Conservation (phyloP, 2,113 vertebrate genomes). For the Recurvirostra avosetta region DNA sequence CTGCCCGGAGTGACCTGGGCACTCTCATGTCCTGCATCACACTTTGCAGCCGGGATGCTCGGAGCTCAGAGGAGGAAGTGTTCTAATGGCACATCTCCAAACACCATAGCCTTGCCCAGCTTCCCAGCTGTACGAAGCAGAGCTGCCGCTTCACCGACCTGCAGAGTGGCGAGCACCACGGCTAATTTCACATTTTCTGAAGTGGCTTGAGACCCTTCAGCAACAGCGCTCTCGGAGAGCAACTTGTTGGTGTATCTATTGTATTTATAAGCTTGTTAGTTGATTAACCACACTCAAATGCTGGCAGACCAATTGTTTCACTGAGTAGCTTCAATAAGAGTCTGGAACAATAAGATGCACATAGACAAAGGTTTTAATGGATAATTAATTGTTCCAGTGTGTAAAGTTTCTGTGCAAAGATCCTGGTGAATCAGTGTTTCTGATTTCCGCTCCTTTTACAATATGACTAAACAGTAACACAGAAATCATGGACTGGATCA, state of each 20-base stretch:
- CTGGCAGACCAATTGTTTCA: not conserved
- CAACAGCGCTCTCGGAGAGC: rapidly evolving
- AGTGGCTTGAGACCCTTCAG: not conserved
- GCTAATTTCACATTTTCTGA: not conserved
- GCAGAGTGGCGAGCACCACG: rapidly evolving
- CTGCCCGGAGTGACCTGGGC: rapidly evolving
- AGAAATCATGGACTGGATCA: not conserved
- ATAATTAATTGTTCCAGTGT: slow-evolving; percentile 65
- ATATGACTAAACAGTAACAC: not conserved
- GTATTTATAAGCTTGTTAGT: slow-evolving; percentile 27
- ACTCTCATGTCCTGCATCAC: rapidly evolving
- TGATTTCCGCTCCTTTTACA: slow-evolving; percentile 13
- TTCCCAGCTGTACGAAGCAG: not conserved
- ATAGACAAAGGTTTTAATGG: slow-evolving; percentile 64
- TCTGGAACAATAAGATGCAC: slow-evolving; percentile 57
- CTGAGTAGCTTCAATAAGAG: slow-evolving; percentile 41
- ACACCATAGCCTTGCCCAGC: rapidly evolving
- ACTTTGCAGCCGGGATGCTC: not conserved
- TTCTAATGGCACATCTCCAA: not conserved
- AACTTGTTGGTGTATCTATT: not conserved
- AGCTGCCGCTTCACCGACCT: not conserved
- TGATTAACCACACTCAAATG: slow-evolving; percentile 11
- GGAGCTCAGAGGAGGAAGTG: rapidly evolving
- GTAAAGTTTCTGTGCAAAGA: slow-evolving; percentile 50
- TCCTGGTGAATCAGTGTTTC: slow-evolving; percentile 64